Evolutionary conservation across 2,888 invertebrate genomes (phyloP).

Genomic region (Spodoptera littoralis): DNA sequence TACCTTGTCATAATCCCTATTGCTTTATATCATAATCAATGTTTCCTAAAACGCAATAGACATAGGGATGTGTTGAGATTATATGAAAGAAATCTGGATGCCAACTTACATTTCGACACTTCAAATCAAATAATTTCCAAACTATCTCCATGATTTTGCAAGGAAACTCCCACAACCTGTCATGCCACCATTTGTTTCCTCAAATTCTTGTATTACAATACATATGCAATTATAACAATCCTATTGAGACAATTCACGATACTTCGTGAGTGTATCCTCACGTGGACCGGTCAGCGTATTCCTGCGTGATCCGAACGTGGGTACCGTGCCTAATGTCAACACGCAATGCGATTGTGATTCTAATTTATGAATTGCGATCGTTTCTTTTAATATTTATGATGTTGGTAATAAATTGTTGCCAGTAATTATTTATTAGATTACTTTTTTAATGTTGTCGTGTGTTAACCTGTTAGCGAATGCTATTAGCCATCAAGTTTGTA

Average conservation of each 20-base stretch:
- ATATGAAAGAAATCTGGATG: too few species aligned
- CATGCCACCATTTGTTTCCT: constrained; percentile 22
- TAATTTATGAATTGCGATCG: constrained; percentile 24
- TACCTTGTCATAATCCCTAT: too few species aligned
- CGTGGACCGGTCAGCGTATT: constrained; percentile 46
- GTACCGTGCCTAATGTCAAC: constrained; percentile 46
- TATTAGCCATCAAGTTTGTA: too few species aligned
- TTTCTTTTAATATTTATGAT: background rate
- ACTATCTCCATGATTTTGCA: background rate
- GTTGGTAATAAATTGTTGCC: background rate
- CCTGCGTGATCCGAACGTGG: constrained; percentile 40
- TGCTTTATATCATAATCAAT: too few species aligned
- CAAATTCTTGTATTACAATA: constrained; percentile 50
- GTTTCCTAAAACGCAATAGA: too few species aligned
- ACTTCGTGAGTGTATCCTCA: constrained; percentile 56
- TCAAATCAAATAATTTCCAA: too few species aligned
- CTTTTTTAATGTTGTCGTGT: too few species aligned
- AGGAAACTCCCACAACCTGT: background rate
- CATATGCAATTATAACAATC: constrained; percentile 37
- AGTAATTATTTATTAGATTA: background rate
- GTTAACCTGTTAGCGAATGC: too few species aligned
- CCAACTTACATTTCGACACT: too few species aligned
- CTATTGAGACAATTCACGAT: constrained; percentile 42
- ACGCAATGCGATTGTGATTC: constrained; percentile 34
- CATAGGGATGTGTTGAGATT: too few species aligned